These are phyloP conservation scores for Edolisoma coerulescens DNA, from an alignment of 2,113 vertebrate genomes.

Conservation along the genomic window DNA sequence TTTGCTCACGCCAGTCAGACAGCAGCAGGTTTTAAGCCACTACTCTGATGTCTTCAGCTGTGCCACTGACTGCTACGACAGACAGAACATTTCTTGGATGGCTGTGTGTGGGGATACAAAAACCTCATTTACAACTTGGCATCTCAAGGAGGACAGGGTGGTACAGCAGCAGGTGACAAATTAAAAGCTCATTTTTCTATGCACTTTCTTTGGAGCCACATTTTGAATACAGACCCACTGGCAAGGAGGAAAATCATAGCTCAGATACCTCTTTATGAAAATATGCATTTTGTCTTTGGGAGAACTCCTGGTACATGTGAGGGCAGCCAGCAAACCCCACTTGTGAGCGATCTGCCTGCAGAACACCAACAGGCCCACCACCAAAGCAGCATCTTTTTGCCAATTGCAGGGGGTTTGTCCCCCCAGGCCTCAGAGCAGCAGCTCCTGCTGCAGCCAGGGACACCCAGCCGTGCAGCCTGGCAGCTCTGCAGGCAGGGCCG, in stretches of 20 bases:
- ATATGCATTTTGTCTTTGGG: neutral
- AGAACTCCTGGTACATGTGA: neutral
- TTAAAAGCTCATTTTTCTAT: conserved; percentile 52
- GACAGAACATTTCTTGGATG: neutral
- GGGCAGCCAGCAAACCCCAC: neutral
- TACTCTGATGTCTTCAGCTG: conserved; percentile 11
- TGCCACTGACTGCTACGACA: neutral
- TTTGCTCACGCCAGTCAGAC: neutral
- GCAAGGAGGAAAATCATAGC: neutral
- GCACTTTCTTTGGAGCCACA: conserved; percentile 10
- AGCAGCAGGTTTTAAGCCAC: conserved; percentile 4
- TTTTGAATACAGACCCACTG: neutral
- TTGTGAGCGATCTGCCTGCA: neutral
- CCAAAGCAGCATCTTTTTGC: neutral
- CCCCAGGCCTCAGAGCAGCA: neutral
- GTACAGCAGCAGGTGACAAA: conserved; percentile 40
- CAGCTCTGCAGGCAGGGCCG: neutral
- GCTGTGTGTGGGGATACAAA: neutral
- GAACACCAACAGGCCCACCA: neutral
- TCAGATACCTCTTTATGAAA: neutral
- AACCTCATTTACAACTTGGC: conserved; percentile 37
- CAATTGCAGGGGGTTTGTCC: neutral
- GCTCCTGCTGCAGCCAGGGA: neutral
- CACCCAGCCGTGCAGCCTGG: neutral
- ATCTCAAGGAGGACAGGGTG: conserved; percentile 26